A percentile compares a stretch with the other conserved stretches of the same genome.
These are phyloP conservation scores for Lophura nycthemera DNA, from an alignment of 2,113 vertebrate species.

Conservation along the genomic window DNA sequence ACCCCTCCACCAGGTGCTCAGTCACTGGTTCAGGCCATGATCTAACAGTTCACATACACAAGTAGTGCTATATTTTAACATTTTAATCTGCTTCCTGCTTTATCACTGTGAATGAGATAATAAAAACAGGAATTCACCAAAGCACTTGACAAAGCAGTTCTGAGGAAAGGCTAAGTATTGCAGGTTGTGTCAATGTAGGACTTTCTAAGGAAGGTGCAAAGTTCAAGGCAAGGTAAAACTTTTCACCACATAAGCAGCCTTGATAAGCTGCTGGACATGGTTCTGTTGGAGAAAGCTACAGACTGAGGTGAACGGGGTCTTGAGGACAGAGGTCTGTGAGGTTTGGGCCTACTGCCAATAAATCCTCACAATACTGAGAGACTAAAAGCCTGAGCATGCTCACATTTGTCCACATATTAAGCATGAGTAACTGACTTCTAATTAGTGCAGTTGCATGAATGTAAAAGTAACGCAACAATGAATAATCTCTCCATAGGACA, in stretches of 20 bases:
- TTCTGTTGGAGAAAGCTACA: not conserved
- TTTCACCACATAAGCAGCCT: not conserved
- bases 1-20: too few species aligned
- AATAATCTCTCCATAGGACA: not conserved
- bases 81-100: conserved; percentile 24
- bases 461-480: conserved; percentile 17
- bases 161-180: not conserved
- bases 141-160: not conserved
- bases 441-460: conserved; percentile 26
- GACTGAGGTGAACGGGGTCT: not conserved
- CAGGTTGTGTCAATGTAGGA: not conserved
- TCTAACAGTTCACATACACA: too few species aligned
- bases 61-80: not conserved
- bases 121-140: conserved; percentile 15
- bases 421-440: conserved; percentile 49
- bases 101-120: not conserved
- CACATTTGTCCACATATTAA: conserved; percentile 49
- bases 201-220: conserved; percentile 7
- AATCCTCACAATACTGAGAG: not conserved
- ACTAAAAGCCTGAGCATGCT: conserved; percentile 48
- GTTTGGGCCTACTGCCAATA: conserved; percentile 27
- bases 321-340: fast-evolving
- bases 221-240: not conserved
- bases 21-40: too few species aligned
- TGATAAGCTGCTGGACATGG: not conserved